Base-by-base conservation (phyloP, 2,888 invertebrate genomes). In the Luperina testacea region DNA sequence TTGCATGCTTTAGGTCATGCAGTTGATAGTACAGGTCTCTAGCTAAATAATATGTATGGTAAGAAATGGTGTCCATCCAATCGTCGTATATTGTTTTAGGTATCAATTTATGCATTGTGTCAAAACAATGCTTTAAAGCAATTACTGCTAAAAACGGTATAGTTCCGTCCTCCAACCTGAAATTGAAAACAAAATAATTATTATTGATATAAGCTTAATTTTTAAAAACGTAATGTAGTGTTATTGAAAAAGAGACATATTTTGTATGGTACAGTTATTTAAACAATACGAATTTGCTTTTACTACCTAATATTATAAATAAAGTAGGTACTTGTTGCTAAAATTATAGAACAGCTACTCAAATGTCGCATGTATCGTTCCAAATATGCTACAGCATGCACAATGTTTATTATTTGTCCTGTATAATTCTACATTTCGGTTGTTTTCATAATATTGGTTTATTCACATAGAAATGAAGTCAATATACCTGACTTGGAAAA, bases 131-230 rank as follows among this genome's bases (percentile, higher is more conserved):
- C 85, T 98, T 97, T 9, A 99, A 93, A 2, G 98, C 97, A 71
- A 98, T 95, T 83, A 99, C 98, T 42, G 98, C 98, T 68, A 99
- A 96, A 94, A 98, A 99, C 27, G 99, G 97, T 27, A 99, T 90
- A 0, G 99, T 99, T 7, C 99, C 99, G 97, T 99, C 99, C 97
- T 99, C 99, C 95, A 99, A 99, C 88, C 98, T 98, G 94, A 38
- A 95, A 96, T 84, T 24, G 67, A 67, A 94, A 96, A 84, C 13
- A 70, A 42, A 61, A 48, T 38, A 42, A 51, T 77, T 3, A 53
- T 53, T 59, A 51, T 38, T n/a, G 2, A 17, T 13, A 20, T 42
- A 38, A 38, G 6, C 38, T 0, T 38, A 38, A 6, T 38, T 38
- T 38, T 0, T 6, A 38, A 38, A 38, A 38, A 38, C 0, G 5